Evolutionary conservation across 2,888 invertebrate species (phyloP).

Genomic region (Pollenia angustigena): DNA sequence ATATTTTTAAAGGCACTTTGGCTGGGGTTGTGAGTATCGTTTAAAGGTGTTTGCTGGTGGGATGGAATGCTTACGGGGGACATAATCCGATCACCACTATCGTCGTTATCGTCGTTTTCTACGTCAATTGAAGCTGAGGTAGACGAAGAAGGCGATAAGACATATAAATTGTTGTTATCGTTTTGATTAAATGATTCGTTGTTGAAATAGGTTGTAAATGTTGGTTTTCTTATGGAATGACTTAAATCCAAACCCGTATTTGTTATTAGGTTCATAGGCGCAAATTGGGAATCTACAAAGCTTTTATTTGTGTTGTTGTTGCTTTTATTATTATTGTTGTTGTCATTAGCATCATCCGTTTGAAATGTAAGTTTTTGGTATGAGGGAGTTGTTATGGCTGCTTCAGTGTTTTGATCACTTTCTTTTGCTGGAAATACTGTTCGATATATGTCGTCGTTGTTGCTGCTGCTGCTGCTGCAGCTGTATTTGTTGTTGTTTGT

Average conservation of each 20-base stretch:
- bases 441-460: slow-evolving; percentile 31
- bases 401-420: slow-evolving; percentile 49
- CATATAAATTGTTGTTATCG: slow-evolving; percentile 47
- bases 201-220: slow-evolving; percentile 44
- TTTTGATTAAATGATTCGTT: slow-evolving; percentile 34
- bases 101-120: slow-evolving; percentile 73
- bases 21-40: slow-evolving; percentile 64
- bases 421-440: slow-evolving; percentile 56
- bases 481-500: slow-evolving; percentile 26
- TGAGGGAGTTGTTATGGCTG: slow-evolving; percentile 19
- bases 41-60: slow-evolving; percentile 53
- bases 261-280: slow-evolving; percentile 60
- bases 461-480: slow-evolving; percentile 18
- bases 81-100: slow-evolving; percentile 63
- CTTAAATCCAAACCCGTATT: slow-evolving; percentile 73
- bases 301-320: slow-evolving; percentile 42
- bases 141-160: slow-evolving; percentile 66
- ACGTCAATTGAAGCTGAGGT: slow-evolving; percentile 74
- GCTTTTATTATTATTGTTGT: slow-evolving; percentile 58
- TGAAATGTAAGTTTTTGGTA: slow-evolving; percentile 44
- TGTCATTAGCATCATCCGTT: slow-evolving; percentile 53
- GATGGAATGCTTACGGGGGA: slow-evolving; percentile 74
- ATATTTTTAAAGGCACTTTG: slow-evolving; percentile 70
- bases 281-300: slow-evolving; percentile 36
- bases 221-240: slow-evolving; percentile 64